A percentile compares a stretch with the other conserved stretches of the same genome.
phyloP scores from a whole-genome alignment of 2,888 invertebrate species.

The Callosobruchus maculatus region DNA sequence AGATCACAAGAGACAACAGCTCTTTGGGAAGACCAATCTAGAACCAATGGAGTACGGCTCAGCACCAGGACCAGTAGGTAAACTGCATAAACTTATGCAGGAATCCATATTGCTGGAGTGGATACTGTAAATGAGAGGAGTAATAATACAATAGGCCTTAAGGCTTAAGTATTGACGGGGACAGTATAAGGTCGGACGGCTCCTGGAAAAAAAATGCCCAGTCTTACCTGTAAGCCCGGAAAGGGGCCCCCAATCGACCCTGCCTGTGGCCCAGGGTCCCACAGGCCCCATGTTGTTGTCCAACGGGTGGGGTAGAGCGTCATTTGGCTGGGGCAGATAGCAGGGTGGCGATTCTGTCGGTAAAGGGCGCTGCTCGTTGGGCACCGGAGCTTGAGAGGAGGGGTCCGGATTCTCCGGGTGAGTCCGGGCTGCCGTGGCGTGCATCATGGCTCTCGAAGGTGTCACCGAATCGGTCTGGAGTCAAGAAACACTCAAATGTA shows the following conservation, averaged over 20 bases:
- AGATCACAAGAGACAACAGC: no score
- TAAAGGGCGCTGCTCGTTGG: conserved; percentile 16
- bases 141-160: no score
- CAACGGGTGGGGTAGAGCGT: conserved; percentile 40
- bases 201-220: no score
- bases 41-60: no score
- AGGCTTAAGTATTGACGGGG: no score
- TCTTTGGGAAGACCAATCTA: no score
- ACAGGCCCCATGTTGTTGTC: conserved; percentile 52
- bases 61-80: no score
- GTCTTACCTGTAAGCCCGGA: conserved; percentile 61
- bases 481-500: no score
- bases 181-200: no score
- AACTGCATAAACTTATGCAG: no score
- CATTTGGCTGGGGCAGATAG: conserved; percentile 56
- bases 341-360: conserved; percentile 32
- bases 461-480: not conserved
- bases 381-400: conserved; percentile 15
- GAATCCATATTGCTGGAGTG: no score
- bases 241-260: conserved; percentile 70
- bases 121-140: no score
- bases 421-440: conserved; percentile 23
- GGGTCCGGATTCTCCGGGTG: conserved; percentile 10
- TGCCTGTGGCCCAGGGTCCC: conserved; percentile 69
- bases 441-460: not conserved